Conservation (phyloP, 2,113 vertebrate genomes). For the Saccopteryx bilineata region DNA sequence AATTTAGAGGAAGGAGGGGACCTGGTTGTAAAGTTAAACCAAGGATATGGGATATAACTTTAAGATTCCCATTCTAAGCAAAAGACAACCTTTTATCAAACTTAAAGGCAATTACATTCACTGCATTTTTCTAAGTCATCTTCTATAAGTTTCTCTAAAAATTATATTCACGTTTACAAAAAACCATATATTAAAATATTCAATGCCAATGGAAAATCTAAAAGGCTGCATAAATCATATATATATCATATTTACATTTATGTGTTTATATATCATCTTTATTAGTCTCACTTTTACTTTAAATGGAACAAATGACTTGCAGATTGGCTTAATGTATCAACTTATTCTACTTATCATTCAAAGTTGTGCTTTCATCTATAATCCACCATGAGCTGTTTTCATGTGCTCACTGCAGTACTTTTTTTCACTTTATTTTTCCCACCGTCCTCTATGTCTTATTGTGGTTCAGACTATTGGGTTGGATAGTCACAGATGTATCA, state of each 20-base stretch:
- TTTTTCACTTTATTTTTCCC: background rate
- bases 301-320: background rate
- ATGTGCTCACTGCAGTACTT: background rate
- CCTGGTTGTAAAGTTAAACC: conserved; percentile 73
- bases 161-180: conserved; percentile 47
- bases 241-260: background rate
- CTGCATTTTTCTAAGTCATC: conserved; percentile 62
- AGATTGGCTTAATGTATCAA: background rate
- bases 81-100: conserved; percentile 64
- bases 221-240: background rate
- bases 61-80: conserved; percentile 64
- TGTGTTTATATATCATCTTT: background rate
- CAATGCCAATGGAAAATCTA: background rate
- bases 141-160: conserved; percentile 69
- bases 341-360: background rate
- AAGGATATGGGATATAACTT: conserved; percentile 59
- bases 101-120: conserved; percentile 63
- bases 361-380: background rate
- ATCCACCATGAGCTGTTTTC: background rate
- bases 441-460: no score
- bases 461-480: background rate
- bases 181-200: conserved; percentile 59
- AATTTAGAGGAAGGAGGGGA: conserved; percentile 51
- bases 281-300: conserved; percentile 43
- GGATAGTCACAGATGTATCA: background rate